Conservation (phyloP, 2,113 vertebrate genomes). For the Anolis carolinensis region DNA sequence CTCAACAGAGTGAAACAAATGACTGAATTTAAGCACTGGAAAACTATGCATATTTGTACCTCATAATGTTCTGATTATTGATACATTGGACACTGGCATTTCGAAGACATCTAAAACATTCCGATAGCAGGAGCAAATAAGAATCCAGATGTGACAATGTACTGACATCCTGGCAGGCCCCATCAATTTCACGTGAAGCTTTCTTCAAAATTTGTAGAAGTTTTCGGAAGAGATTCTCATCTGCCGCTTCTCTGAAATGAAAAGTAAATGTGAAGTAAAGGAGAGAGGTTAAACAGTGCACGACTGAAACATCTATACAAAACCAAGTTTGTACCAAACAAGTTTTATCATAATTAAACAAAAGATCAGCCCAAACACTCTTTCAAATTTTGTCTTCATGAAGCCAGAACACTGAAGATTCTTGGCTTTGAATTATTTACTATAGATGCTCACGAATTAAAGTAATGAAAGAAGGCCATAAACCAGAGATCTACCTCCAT, state of each 20-base stretch:
- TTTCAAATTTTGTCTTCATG: neutral
- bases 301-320: neutral
- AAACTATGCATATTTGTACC: constrained; percentile 70
- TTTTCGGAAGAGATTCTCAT: constrained; percentile 69
- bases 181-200: constrained; percentile 52
- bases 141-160: constrained; percentile 46
- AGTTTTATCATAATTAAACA: neutral
- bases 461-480: too few species aligned
- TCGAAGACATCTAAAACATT: constrained; percentile 92
- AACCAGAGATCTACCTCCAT: too few species aligned
- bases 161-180: constrained; percentile 36
- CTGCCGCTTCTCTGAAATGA: constrained; percentile 74
- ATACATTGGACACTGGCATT: constrained; percentile 89
- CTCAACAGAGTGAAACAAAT: constrained; percentile 38
- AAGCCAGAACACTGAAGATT: neutral
- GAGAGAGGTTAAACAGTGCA: neutral
- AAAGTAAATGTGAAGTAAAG: neutral
- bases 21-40: neutral
- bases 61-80: constrained; percentile 84
- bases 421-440: neutral
- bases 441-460: neutral
- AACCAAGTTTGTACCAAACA: neutral
- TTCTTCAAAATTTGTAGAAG: constrained; percentile 70
- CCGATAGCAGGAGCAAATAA: constrained; percentile 79
- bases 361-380: neutral